Evolutionary conservation across 2,113 vertebrate species (phyloP), one percentile per base, ranked within the genome.

Genomic region (Thomomys bottae): DNA sequence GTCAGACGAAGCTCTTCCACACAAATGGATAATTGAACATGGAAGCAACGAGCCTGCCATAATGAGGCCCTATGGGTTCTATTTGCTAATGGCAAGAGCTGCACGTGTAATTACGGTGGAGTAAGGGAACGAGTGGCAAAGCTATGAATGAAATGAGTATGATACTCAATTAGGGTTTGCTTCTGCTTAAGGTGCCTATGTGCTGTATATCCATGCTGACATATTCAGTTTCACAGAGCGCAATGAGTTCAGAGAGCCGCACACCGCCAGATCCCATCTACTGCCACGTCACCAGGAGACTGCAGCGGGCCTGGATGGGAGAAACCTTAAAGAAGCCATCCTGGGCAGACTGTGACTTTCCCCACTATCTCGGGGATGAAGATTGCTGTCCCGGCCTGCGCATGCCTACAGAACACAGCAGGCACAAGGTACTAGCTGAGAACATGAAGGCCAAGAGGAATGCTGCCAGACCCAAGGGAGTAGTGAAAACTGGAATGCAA

Each of bases 381-480:
- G 32, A 91, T 54, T 34, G 88, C 73, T 42, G 6, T 26, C 45
- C 67, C 40, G 76, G n/a, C n/a, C 82, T 89, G 54, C 76, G 38
- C 57, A 68, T 73, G 84, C 67, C 87, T 66, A 85, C 63, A 82
- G 73, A 79, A 86, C 72, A 66, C 61, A 92, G 26, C 66, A 26
- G 87, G 61, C 85, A 72, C 75, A 83, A 89, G 68, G 34, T 72
- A 86, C 86, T 82, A 70, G 71, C 0, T 72, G 85, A 89, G 89
- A 94, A 83, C 82, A 85, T 63, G 40, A 91, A 92, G 84, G 83
- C 77, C 54, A 68, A 76, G 45, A 81, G 36, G 80, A 93, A 92
- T 32, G 40, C 88, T 73, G 75, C 21, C 10, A 70, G 63, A 72
- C 54, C 78, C 87, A 89, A 78, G 20, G 34, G 30, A 90, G 75